phyloP scores from a whole-genome alignment of 2,888 invertebrate species.

The Alsophila aescularia region DNA sequence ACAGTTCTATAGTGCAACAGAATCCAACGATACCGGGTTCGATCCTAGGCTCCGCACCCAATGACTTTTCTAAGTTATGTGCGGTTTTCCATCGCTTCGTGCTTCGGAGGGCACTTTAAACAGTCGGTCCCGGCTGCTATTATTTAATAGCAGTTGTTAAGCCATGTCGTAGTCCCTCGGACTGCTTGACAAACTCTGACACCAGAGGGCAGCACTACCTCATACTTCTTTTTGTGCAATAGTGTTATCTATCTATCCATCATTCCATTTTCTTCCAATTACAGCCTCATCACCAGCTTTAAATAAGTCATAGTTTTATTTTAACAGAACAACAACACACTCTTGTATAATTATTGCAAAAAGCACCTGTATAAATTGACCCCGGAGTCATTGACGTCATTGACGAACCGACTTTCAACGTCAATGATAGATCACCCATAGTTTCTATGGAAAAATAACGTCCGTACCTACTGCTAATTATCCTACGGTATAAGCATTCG shows the following conservation, averaged over 20 bases:
- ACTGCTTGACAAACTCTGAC: too few relatives aligned
- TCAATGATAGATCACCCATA: background rate
- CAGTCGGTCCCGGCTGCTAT: too few relatives aligned
- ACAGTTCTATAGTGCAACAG: too few relatives aligned
- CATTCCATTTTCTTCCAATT: background rate
- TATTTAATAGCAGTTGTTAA: too few relatives aligned
- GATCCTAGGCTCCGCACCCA: too few relatives aligned
- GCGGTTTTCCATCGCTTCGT: too few relatives aligned
- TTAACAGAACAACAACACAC: background rate
- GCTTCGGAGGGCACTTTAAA: too few relatives aligned
- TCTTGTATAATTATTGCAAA: slow-evolving; percentile 2
- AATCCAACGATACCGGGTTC: too few relatives aligned
- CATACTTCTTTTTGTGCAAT: too few relatives aligned
- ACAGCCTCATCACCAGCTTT: background rate
- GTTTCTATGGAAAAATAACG: background rate
- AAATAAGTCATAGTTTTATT: background rate
- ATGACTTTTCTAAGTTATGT: too few relatives aligned
- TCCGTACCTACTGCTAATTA: background rate
- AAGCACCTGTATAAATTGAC: slow-evolving; percentile 20
- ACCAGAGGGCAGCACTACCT: too few relatives aligned
- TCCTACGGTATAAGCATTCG: background rate
- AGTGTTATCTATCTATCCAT: background rate
- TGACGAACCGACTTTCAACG: slow-evolving; percentile 19
- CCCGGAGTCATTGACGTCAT: slow-evolving; percentile 40
- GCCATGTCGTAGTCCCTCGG: too few relatives aligned